These are phyloP conservation scores for Lemur catta DNA, from an alignment of 2,797 vertebrate species.

Conservation along the genomic window DNA sequence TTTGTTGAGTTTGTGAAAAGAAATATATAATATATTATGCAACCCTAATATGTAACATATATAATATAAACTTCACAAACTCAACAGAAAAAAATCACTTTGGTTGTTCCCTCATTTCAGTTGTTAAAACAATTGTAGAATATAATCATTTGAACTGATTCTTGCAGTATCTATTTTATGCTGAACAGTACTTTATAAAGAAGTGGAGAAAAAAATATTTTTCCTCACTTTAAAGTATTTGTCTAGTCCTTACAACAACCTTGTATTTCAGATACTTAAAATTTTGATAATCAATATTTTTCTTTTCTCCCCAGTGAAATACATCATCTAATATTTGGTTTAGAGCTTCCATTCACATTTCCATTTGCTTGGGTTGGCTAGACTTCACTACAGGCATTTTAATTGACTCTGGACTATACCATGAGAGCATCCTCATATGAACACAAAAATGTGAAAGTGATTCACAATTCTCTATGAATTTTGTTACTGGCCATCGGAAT, in stretches of 20 bases:
- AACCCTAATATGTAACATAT: no score
- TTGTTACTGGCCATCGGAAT: neutral
- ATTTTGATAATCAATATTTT: neutral
- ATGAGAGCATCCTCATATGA: neutral
- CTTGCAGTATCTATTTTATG: neutral
- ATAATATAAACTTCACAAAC: neutral
- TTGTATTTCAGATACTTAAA: neutral
- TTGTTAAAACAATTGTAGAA: neutral
- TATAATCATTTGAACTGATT: neutral
- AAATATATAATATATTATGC: no score
- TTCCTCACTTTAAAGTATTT: neutral
- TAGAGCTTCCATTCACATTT: neutral
- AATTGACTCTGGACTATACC: neutral
- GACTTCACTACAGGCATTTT: neutral
- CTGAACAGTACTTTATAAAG: neutral
- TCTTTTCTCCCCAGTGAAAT: neutral
- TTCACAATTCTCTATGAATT: neutral
- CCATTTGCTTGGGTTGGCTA: neutral
- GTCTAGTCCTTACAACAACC: neutral
- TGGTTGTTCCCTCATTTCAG: neutral
- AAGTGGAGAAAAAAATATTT: neutral
- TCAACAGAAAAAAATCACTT: neutral
- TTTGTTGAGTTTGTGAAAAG: neutral
- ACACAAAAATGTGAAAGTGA: neutral
- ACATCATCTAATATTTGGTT: neutral